phyloP scores from a whole-genome alignment of 2,113 vertebrate species.

The Pycnonotus jocosus region DNA sequence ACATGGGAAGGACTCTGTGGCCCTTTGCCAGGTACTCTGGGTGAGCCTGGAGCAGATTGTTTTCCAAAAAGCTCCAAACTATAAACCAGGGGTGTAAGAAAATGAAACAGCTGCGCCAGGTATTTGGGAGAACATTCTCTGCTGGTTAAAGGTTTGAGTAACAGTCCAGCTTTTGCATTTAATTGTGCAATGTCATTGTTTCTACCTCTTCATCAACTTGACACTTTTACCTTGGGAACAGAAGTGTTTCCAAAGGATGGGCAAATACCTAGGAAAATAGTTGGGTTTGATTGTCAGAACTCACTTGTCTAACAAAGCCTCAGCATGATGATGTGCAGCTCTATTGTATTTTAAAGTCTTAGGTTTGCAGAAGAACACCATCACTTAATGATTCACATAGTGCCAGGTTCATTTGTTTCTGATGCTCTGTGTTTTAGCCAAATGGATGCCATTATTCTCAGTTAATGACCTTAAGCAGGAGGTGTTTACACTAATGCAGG shows the following conservation, averaged over 20 bases:
- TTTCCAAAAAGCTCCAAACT: background rate
- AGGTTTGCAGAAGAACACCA: slow-evolving; percentile 25
- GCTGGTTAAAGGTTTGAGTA: background rate
- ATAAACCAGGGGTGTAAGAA: background rate
- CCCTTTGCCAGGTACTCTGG: background rate
- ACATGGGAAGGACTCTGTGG: rapidly evolving
- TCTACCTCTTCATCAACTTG: background rate
- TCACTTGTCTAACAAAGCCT: background rate
- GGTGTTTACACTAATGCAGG: slow-evolving; percentile 52
- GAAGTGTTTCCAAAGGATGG: background rate
- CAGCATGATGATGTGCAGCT: background rate
- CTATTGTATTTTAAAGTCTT: background rate
- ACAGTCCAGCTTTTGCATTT: background rate
- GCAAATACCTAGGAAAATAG: background rate
- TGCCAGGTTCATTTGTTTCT: slow-evolving; percentile 49
- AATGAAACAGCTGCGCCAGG: background rate
- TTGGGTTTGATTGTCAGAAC: background rate
- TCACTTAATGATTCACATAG: slow-evolving; percentile 25
- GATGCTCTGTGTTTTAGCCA: slow-evolving; percentile 34
- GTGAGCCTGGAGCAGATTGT: background rate
- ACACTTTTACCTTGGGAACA: background rate
- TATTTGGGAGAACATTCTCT: background rate
- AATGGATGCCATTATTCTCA: slow-evolving; percentile 59
- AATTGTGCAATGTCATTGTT: background rate
- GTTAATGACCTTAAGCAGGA: slow-evolving; percentile 56